Conservation (phyloP, 1,140 invertebrate genomes). For the Andricus grossulariae region DNA sequence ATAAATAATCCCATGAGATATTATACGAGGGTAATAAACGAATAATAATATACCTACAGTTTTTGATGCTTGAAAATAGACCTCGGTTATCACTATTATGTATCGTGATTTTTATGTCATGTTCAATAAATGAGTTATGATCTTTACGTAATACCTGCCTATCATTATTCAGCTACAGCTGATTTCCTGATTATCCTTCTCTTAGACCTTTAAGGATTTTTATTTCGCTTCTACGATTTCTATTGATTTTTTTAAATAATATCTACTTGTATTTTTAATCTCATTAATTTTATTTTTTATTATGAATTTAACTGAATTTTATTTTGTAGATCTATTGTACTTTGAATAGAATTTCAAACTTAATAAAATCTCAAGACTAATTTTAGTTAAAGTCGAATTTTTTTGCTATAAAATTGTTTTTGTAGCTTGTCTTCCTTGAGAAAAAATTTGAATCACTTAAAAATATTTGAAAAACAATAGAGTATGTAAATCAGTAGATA, state of each 20-base stretch:
- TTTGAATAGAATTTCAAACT: no score
- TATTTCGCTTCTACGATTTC: conserved; percentile 21
- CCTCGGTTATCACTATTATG: conserved; percentile 63
- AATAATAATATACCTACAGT: conserved; percentile 55
- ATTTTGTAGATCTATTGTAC: no score
- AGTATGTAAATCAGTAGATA: no score
- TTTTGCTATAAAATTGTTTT: no score
- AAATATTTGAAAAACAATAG: no score
- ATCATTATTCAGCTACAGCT: conserved; percentile 5
- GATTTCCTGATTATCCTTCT: conserved; percentile 1
- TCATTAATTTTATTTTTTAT: not conserved
- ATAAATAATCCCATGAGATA: conserved; percentile 57
- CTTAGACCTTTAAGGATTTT: conserved; percentile 4
- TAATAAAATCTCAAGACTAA: no score
- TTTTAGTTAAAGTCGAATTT: no score
- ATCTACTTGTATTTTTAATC: not conserved
- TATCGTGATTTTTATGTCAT: conserved; percentile 71
- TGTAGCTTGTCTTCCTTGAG: no score
- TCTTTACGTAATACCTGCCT: conserved; percentile 9
- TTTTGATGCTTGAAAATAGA: conserved; percentile 58
- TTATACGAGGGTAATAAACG: conserved; percentile 45
- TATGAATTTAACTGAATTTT: no score
- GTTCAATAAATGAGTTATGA: conserved; percentile 71
- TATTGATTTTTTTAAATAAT: not conserved
- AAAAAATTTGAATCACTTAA: no score